Evolutionary conservation across 2,888 invertebrate species (phyloP), one percentile per base, ranked within the genome.

Genomic region (Caenorhabditis parvicauda): DNA sequence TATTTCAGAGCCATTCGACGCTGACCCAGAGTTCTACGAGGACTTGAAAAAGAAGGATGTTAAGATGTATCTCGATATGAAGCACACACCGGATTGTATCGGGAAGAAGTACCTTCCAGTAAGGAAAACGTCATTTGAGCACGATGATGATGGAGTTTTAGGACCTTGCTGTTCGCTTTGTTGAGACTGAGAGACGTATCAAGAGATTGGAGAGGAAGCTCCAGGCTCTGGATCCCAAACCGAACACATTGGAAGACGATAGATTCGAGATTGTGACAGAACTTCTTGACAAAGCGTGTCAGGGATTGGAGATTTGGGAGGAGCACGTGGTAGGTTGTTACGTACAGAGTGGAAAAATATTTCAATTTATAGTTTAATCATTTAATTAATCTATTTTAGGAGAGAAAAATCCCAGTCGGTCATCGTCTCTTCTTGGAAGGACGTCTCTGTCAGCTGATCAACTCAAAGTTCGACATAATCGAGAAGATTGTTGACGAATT

Each of bases 291-390:
- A 77, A 77, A 59, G 69, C 72, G 14, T 66, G 64, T 29, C 74
- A 77, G 49, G 76, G 71, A 22, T 63, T 77, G 44, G 76, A 77
- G 54, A 74, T 77, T 60, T 67, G 64, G 62, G 76, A 77, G 45
- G 75, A 75, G 49, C 77, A 77, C 54, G 58, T 54, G 62, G 73
- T 67, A 38, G 49, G 58, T 49, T 29, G 17, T 37, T 54, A 29
- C 7, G n/a, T 6, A 44, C 28, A 17, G 12, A 25, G n/a, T 22
- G 4, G n/a, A 48, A 48, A 48, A 38, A 5, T 5, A 22, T n/a
- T 19, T 35, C 19, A 3, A 12, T 38, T 21, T 3, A 21, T 38
- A 5, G 22, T 21, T 19, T 5, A n/a, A 48, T 17, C 5, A 21
- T 29, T 5, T 2, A 32, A 28, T 56, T 45, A 12, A 4, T n/a